These are phyloP conservation scores for Semibalanus balanoides DNA, from an alignment of 1,140 invertebrate species.

Conservation along the genomic window DNA sequence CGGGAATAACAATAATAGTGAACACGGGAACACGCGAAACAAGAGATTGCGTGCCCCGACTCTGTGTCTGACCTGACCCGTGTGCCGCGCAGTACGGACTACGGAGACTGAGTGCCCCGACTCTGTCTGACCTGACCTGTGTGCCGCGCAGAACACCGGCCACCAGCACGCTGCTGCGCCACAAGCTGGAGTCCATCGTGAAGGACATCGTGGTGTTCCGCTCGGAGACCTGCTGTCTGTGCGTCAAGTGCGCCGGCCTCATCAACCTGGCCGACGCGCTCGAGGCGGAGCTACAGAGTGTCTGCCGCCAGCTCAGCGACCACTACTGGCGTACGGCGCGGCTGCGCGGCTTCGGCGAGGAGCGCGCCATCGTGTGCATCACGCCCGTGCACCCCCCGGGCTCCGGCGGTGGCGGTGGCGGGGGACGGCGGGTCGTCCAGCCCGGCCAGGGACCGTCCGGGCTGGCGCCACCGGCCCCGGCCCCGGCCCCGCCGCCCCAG, in stretches of 20 bases:
- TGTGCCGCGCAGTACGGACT: too few relatives aligned
- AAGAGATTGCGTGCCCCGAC: too few relatives aligned
- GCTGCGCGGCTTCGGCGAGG: neutral
- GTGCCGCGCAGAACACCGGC: neutral
- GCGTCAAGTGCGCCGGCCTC: neutral
- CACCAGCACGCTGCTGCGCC: neutral
- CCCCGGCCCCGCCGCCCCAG: neutral
- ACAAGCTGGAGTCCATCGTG: neutral
- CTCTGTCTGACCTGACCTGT: too few relatives aligned
- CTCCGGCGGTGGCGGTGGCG: too few relatives aligned
- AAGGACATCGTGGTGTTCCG: conserved; percentile 1
- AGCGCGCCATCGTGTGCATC: neutral
- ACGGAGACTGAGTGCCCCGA: too few relatives aligned
- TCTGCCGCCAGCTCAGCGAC: neutral
- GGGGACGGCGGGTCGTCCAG: too few relatives aligned
- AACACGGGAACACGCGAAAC: too few relatives aligned
- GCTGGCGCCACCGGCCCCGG: too few relatives aligned
- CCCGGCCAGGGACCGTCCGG: too few relatives aligned
- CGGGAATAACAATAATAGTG: too few relatives aligned
- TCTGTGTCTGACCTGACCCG: too few relatives aligned
- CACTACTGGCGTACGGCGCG: neutral
- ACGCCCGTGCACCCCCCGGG: neutral
- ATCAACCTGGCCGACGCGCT: neutral
- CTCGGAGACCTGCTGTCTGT: neutral
- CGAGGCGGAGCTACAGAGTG: neutral